Evolutionary conservation across 1,140 invertebrate genomes (phyloP), one percentile per base, ranked within the genome.

Genomic region (Aphaenogaster rudis): DNA sequence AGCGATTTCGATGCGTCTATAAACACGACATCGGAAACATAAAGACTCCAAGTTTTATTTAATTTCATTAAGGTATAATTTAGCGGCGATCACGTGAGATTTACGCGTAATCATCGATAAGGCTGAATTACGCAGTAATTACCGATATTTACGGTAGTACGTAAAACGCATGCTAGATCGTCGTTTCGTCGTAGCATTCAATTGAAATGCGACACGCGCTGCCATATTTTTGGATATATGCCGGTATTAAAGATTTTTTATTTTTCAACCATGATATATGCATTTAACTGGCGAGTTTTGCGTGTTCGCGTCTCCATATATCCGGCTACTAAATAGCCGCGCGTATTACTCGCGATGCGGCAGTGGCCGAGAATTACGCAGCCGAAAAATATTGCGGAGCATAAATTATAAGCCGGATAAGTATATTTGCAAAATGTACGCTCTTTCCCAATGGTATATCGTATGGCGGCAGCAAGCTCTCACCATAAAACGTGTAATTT

Each of bases 401-500:
- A 84, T 84, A 84, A 74, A 84, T 84, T 84, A 84, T 48, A 76
- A 84, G 42, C 69, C 54, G 42, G 54, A 84, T 63, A 84, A 84
- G 69, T 84, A 48, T 72, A 84, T 84, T 84, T 84, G 69, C 69
- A 48, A 84, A 84, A 74, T 84, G 42, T 21, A 61, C 42, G 80
- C 54, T 74, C 69, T 84, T 76, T 84, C n/a, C 42, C 69, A 39
- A 84, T 52, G 67, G 52, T 15, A 61, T 21, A 42, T 50, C n/a
- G 42, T 21, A 82, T 36, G 15, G 54, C 42, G 69, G 45, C 67
- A 7, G 80, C 69, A 9, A 81, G 54, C 15, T 81, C n/a, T 48
- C 39, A 59, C 39, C 54, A 54, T 72, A 74, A 82, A 82, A 74
- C 33, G 42, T 45, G n/a, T 17, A 76, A 84, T 74, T 69, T 71